Evolutionary conservation across 2,797 vertebrate species (phyloP).

Genomic region (Hoplostethus atlanticus): DNA sequence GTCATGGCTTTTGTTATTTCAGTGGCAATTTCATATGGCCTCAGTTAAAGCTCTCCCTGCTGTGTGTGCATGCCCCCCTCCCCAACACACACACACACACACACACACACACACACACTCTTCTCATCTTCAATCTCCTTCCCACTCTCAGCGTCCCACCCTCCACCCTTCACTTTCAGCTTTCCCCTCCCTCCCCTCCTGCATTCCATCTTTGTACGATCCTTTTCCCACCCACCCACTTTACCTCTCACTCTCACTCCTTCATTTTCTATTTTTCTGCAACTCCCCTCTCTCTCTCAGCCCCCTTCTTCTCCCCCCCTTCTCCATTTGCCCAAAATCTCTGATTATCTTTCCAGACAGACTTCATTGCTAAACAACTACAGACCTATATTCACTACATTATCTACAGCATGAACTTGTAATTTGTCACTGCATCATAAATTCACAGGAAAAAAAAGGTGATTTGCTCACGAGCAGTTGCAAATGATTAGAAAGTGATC

Average conservation of each 20-base stretch:
- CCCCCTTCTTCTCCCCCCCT: slow-evolving; percentile 6
- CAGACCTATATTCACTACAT: slow-evolving; percentile 45
- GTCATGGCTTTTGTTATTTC: slow-evolving; percentile 73
- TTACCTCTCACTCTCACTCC: slow-evolving; percentile 46
- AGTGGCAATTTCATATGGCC: slow-evolving; percentile 63
- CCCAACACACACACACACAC: neutral
- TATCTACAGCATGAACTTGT: slow-evolving; percentile 6
- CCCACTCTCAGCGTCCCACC: slow-evolving; percentile 39
- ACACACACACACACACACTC: slow-evolving; percentile 9
- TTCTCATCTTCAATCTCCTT: slow-evolving; percentile 42
- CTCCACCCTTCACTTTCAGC: slow-evolving; percentile 53
- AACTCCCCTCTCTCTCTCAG: slow-evolving; percentile 7
- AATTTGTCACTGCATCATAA: slow-evolving; percentile 35
- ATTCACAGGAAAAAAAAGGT: neutral
- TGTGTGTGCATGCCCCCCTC: slow-evolving; percentile 3
- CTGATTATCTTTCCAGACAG: slow-evolving; percentile 80
- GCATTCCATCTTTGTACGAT: slow-evolving; percentile 58
- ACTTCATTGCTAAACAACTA: slow-evolving; percentile 71
- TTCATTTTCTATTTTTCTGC: slow-evolving; percentile 10
- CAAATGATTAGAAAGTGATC: neutral
- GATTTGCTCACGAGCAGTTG: neutral
- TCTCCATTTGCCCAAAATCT: slow-evolving; percentile 29
- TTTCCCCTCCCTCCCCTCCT: slow-evolving; percentile 50
- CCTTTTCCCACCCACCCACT: slow-evolving; percentile 56
- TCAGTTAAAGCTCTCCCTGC: slow-evolving; percentile 57